Conservation (phyloP, 2,888 invertebrate species). For the Lycocerus yunnanus region DNA sequence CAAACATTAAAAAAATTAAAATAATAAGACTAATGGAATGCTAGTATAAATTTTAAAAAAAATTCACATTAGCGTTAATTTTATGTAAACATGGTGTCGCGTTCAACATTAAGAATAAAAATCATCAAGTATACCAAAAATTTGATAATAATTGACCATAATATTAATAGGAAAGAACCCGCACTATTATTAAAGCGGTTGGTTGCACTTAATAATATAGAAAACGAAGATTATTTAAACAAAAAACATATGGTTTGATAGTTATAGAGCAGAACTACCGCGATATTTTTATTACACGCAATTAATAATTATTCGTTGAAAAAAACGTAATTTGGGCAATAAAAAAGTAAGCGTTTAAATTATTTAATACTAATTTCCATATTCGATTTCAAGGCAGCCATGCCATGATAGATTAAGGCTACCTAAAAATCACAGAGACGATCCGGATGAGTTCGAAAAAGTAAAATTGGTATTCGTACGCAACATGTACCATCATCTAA, state of each 20-base stretch:
- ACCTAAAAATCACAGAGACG: slow-evolving; percentile 6
- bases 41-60: neutral
- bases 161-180: slow-evolving; percentile 18
- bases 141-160: slow-evolving; percentile 1
- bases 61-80: neutral
- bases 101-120: slow-evolving; percentile 1
- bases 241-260: slow-evolving; percentile 12
- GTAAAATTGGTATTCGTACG: neutral
- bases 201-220: slow-evolving; percentile 19
- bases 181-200: slow-evolving; percentile 21
- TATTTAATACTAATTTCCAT: slow-evolving; percentile 19
- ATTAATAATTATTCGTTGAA: slow-evolving; percentile 13
- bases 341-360: neutral
- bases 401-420: slow-evolving; percentile 24
- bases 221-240: slow-evolving; percentile 11
- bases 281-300: slow-evolving; percentile 18
- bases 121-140: slow-evolving; percentile 6
- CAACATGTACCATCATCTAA: slow-evolving; percentile 8
- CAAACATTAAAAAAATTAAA: neutral
- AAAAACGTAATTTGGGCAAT: slow-evolving; percentile 12
- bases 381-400: slow-evolving; percentile 23
- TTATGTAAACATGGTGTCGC: neutral
- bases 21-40: neutral
- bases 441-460: neutral
- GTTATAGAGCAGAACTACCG: slow-evolving; percentile 9